phyloP scores from a whole-genome alignment of 2,888 invertebrate genomes.

The Leucoma salicis region DNA sequence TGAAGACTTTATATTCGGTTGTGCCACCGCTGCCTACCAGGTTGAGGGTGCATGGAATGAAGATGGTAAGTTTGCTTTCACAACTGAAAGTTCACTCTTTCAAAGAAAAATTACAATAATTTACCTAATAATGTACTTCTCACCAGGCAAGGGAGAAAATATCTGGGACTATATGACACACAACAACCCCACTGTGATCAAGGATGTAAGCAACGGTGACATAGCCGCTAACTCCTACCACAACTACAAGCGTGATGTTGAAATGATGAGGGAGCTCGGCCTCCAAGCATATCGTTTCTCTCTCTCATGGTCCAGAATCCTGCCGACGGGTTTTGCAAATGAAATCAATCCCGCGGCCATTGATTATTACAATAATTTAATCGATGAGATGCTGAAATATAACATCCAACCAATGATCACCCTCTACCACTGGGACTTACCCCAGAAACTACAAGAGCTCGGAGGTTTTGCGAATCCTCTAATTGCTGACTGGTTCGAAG shows the following conservation, averaged over 20 bases:
- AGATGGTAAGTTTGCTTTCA: constrained; percentile 42
- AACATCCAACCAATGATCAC: constrained; percentile 83
- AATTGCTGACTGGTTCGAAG: constrained; percentile 63
- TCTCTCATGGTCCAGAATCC: constrained; percentile 75
- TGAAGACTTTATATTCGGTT: constrained; percentile 55
- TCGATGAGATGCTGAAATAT: constrained; percentile 81
- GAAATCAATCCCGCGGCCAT: constrained; percentile 83
- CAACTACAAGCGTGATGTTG: constrained; percentile 81
- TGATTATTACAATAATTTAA: constrained; percentile 83
- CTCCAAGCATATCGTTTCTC: constrained; percentile 76
- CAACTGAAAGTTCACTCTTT: background rate
- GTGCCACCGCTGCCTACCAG: constrained; percentile 59
- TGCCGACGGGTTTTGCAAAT: constrained; percentile 45
- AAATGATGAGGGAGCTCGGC: constrained; percentile 65
- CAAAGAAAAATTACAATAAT: background rate
- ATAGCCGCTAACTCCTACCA: constrained; percentile 82
- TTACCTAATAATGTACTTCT: background rate
- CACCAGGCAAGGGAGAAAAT: constrained; percentile 50
- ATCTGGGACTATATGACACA: constrained; percentile 60
- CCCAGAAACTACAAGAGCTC: constrained; percentile 69
- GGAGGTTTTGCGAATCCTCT: constrained; percentile 72
- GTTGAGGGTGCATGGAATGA: constrained; percentile 59
- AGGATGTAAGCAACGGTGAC: constrained; percentile 81
- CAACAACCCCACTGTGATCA: constrained; percentile 41
- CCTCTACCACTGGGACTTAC: constrained; percentile 78